These are phyloP conservation scores for Dermochelys coriacea DNA, from an alignment of 2,797 vertebrate genomes.

Conservation along the genomic window DNA sequence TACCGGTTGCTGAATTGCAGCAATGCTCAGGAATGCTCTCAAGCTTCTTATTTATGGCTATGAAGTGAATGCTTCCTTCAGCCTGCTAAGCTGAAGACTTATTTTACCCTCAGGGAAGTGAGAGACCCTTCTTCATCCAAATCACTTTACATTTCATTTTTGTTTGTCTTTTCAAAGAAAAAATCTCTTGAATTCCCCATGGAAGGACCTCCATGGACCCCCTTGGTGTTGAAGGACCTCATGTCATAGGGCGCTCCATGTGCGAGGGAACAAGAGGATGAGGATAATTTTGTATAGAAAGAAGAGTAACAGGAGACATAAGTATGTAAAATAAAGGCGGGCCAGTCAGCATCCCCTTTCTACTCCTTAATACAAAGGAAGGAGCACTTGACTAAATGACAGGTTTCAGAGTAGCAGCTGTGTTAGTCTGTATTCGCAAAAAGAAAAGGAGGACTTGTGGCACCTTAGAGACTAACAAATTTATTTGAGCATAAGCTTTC, in stretches of 20 bases:
- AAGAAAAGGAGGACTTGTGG: no score
- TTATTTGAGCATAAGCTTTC: no score
- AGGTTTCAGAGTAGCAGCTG: no score
- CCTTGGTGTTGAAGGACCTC: background rate
- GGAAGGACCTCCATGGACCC: background rate
- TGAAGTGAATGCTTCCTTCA: background rate
- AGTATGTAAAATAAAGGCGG: background rate
- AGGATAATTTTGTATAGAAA: background rate
- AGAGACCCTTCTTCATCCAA: background rate
- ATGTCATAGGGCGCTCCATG: background rate
- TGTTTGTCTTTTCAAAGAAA: background rate
- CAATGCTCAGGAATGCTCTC: background rate
- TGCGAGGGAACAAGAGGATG: background rate
- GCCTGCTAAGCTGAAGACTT: background rate
- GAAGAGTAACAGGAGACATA: background rate
- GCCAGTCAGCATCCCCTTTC: background rate
- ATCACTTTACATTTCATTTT: background rate
- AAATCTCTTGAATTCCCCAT: background rate
- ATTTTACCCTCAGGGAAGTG: background rate
- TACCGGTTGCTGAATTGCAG: background rate
- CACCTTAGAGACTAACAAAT: no score
- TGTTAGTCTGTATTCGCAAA: no score
- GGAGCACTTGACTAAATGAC: background rate
- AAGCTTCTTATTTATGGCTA: background rate
- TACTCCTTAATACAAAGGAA: background rate